Conservation (phyloP, 2,797 vertebrate species). For the Anas bernieri region DNA sequence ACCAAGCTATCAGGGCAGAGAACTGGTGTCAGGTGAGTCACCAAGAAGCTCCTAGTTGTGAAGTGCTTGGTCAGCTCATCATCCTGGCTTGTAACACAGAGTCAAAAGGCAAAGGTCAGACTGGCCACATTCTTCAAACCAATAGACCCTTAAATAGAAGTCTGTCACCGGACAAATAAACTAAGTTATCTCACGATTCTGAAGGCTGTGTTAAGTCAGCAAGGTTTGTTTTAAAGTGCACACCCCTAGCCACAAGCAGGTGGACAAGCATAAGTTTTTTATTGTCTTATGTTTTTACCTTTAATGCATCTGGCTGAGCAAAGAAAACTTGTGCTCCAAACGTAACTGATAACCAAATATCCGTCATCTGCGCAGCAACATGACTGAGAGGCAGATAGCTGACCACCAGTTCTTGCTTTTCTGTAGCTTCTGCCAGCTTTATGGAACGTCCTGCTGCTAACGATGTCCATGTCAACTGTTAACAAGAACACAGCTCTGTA, state of each 20-base stretch:
- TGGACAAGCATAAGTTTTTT: neutral
- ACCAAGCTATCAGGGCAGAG: fast-evolving
- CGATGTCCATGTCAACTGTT: conserved; percentile 90
- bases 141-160: neutral
- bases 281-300: conserved; percentile 80
- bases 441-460: conserved; percentile 54
- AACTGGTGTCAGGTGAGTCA: neutral
- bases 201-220: neutral
- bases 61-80: neutral
- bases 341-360: conserved; percentile 88
- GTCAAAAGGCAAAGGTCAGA: neutral
- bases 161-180: neutral
- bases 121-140: neutral
- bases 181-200: neutral
- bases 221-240: neutral
- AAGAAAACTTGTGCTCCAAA: conserved; percentile 85
- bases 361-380: conserved; percentile 90
- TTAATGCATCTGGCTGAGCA: conserved; percentile 91
- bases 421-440: conserved; percentile 17
- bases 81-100: neutral
- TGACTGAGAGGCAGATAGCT: conserved; percentile 98
- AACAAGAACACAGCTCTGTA: neutral
- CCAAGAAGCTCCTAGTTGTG: neutral
- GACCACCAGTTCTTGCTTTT: conserved; percentile 84
- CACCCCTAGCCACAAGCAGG: neutral